Base-by-base conservation (phyloP, 2,888 invertebrate species). In the Drosophila paucipuncta region DNA sequence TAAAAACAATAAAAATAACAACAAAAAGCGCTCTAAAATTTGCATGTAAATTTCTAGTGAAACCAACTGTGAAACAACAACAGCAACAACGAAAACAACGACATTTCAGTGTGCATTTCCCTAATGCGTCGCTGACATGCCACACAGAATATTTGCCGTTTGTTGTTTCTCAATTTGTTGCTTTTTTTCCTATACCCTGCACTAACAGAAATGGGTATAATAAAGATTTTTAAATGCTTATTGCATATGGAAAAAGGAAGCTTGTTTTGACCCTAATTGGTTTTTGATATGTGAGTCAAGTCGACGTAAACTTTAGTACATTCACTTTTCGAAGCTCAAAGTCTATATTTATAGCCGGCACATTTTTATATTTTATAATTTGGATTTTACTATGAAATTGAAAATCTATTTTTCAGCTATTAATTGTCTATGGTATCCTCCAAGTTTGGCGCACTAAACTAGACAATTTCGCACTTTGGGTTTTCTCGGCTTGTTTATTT, bases 1-100 rank as follows among this genome's bases (percentile, higher is more conserved):
- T 79, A 70, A 83, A 83, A 88, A 88, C 83, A 83, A 85, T 88
- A 83, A 78, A 71, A 73, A 63, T 33, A 78, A 76, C 43, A 73
- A 85, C 69, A 76, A 78, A 66, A 61, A 63, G 57, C 30, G 54
- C 58, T 65, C 57, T 67, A 62, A 78, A 76, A 88, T 89, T 89
- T 86, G 82, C 86, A 85, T 85, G 65, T 68, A 81, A 83, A 88
- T 83, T 80, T 75, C 71, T 53, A 68, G 50, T 64, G 47, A 70
- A 61, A 58, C 43, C 37, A 47, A 47, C 22, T 25, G 16, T 9
- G 22, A 47, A 47, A n/a, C 59, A 68, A 30, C 43, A 75, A 28
- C 37, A 80, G 58, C 66, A 78, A 72, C 65, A 67, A 60, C 61
- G 57, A 71, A 41, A 53, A 61, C 35, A 67, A 57, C 41, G 55